Base-by-base conservation (phyloP, 2,797 vertebrate species). In the Capromys pilorides region DNA sequence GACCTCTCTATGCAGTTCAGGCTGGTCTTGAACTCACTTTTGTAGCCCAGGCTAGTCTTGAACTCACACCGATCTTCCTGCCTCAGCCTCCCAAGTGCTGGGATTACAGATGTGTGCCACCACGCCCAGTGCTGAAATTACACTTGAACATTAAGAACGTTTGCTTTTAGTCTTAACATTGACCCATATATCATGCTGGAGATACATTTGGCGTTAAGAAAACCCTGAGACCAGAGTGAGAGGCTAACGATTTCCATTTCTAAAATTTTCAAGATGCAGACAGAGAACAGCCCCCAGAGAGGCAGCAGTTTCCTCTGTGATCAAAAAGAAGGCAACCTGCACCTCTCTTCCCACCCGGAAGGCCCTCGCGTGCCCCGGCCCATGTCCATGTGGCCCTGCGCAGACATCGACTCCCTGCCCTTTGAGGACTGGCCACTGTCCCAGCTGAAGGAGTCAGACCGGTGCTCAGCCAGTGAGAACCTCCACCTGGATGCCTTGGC, bases 401-500 rank as follows among this genome's bases (percentile, higher is more conserved):
- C 98, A 0, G 99, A 99, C 82, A 98, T 99, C 0, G 99, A 99
- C 24, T 98, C 98, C 41, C 64, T 98, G 64, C 96, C 97, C 11
- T 98, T 98, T 93, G 99, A 99, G 0, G 99, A 99, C 78, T 98
- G 98, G 88, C 98, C 99, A 0, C 96, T 98, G 6, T 98, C 97
- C 3, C 99, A 98, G 97, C 97, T 99, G 96, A 99, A 98, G 96
- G 99, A 98, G 45, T 98, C 98, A 0, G 99, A 99, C 66, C 97
- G 98, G 19, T 99, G 98, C 96, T 98, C 98, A 0, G 98, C 98
- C 8, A 98, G 98, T 0, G 99, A 99, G 98, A 99, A 98, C 97
- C 98, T 99, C 96, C 99, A 99, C 91, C 97, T 99, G 98, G 99
- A 99, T 4, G 98, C 99, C 0, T 96, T 99, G 96, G 98, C 99